These are phyloP conservation scores for Aradus depressus DNA, from an alignment of 2,888 invertebrate genomes.

Conservation along the genomic window DNA sequence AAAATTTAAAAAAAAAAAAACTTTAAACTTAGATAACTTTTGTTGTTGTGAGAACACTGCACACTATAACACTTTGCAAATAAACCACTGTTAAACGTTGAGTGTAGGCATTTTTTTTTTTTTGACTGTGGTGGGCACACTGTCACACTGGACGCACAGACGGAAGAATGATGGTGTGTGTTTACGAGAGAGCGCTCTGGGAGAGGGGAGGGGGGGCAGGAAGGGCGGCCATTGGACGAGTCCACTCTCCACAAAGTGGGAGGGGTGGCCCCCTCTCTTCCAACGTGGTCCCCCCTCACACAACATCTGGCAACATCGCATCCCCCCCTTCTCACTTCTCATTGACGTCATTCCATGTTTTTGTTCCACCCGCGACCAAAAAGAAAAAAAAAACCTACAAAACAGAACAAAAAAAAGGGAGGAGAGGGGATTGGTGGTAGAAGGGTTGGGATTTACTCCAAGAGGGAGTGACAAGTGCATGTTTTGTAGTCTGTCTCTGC, in stretches of 20 bases:
- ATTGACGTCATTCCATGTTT: conserved; percentile 1
- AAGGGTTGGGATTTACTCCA: neutral
- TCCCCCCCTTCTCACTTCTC: conserved; percentile 7
- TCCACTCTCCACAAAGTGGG: conserved; percentile 12
- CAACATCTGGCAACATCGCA: conserved; percentile 13
- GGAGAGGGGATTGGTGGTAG: too few species aligned
- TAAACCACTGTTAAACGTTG: conserved; percentile 8
- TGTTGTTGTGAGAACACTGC: conserved; percentile 1
- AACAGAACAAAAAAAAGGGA: neutral
- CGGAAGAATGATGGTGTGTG: conserved; percentile 13
- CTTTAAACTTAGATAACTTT: conserved; percentile 6
- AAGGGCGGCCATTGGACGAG: conserved; percentile 16
- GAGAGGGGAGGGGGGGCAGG: conserved; percentile 1
- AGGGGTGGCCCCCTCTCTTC: conserved; percentile 2
- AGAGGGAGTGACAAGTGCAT: conserved; percentile 15
- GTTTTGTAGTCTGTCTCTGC: conserved; percentile 8
- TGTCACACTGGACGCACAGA: conserved; percentile 15
- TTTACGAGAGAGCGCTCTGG: conserved; percentile 10
- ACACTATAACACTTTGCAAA: conserved; percentile 12
- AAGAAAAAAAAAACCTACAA: neutral
- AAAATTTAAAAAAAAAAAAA: conserved; percentile 10
- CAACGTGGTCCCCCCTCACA: neutral
- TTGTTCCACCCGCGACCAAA: neutral
- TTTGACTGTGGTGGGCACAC: neutral
- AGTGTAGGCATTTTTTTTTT: conserved; percentile 10